Evolutionary conservation across 1,140 invertebrate genomes (phyloP).

Genomic region (Caenorhabditis latens): DNA sequence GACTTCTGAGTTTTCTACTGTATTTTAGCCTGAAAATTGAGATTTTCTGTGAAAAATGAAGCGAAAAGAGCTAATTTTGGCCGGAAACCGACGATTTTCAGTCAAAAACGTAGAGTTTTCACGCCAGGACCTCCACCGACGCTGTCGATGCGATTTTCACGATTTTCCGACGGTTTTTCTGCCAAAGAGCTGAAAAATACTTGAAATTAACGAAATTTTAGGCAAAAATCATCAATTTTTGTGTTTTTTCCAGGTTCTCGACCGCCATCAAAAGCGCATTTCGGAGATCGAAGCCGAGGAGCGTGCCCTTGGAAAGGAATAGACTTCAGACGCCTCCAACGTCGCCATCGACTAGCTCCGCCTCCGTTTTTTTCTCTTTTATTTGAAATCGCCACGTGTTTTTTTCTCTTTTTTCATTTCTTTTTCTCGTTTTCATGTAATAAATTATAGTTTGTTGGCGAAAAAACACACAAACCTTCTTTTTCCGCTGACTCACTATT

Average conservation of each 20-base stretch:
- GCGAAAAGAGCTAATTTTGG: too few relatives aligned
- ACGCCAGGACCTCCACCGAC: too few relatives aligned
- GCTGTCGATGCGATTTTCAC: too few relatives aligned
- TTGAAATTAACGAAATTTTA: not conserved
- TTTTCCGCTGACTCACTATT: constrained; percentile 15
- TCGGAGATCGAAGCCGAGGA: constrained; percentile 65
- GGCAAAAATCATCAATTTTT: not conserved
- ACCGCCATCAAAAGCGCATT: constrained; percentile 65
- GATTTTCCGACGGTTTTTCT: too few relatives aligned
- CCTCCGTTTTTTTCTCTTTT: not conserved
- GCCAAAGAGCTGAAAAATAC: too few relatives aligned
- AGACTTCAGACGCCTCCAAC: not conserved
- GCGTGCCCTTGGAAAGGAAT: constrained; percentile 59
- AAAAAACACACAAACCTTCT: not conserved
- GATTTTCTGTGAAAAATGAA: too few relatives aligned
- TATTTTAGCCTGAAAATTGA: too few relatives aligned
- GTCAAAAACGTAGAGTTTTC: too few relatives aligned
- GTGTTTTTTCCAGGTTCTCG: constrained; percentile 58
- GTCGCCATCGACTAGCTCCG: not conserved
- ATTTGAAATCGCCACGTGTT: not conserved
- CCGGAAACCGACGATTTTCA: too few relatives aligned
- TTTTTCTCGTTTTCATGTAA: constrained; percentile 27
- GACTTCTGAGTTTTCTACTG: too few relatives aligned
- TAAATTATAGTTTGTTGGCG: constrained; percentile 51
- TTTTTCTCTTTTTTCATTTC: not conserved